These are phyloP conservation scores for Toxonevra muliebris DNA, from an alignment of 2,888 invertebrate species.

Conservation along the genomic window DNA sequence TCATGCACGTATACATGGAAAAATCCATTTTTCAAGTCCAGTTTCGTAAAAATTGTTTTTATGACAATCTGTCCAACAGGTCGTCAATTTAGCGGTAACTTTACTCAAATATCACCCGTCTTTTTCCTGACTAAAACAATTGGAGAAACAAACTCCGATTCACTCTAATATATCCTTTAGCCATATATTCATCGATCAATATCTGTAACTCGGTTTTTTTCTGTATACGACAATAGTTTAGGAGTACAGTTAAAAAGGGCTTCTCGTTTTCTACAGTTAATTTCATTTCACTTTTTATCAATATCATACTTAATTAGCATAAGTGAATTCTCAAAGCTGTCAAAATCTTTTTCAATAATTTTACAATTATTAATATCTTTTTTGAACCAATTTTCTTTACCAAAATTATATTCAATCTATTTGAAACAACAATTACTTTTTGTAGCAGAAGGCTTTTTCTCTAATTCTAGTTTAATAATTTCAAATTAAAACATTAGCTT, in stretches of 20 bases:
- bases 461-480: neutral
- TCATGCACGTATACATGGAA: neutral
- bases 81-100: slow-evolving; percentile 10
- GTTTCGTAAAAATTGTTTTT: neutral
- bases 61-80: slow-evolving; percentile 1
- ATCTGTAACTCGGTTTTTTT: slow-evolving; percentile 17
- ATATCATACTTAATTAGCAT: no score
- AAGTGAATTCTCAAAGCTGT: no score
- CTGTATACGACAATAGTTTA: slow-evolving; percentile 24
- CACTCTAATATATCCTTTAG: slow-evolving; percentile 18
- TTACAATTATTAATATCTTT: neutral
- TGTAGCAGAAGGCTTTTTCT: neutral
- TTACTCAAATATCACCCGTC: neutral
- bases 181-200: slow-evolving; percentile 20
- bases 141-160: slow-evolving; percentile 8
- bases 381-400: neutral
- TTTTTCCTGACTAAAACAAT: neutral
- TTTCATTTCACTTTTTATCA: slow-evolving; percentile 17
- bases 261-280: slow-evolving; percentile 13
- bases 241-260: slow-evolving; percentile 27
- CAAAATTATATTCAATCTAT: neutral
- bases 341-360: no score
- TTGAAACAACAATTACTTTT: neutral
- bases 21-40: slow-evolving; percentile 5
- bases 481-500: slow-evolving; percentile 2